Conservation (phyloP, 2,888 invertebrate genomes). For the Ectropis crepuscularia region DNA sequence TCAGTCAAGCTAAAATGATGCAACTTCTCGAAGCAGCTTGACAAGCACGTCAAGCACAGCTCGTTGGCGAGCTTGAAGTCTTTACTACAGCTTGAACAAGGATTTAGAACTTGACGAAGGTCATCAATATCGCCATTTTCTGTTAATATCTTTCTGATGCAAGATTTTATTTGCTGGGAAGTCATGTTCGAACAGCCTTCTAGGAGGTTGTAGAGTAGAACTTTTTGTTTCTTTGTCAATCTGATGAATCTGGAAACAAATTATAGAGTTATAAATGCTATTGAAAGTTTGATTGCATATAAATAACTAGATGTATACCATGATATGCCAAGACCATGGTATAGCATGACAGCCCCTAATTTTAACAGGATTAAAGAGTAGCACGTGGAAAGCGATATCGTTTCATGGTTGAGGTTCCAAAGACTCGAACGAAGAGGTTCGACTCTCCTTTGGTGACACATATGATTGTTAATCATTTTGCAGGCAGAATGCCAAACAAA, state of each 20-base stretch:
- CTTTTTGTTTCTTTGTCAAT: constrained; percentile 67
- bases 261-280: not conserved
- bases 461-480: too few relatives aligned
- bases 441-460: too few relatives aligned
- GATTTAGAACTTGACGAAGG: constrained; percentile 50
- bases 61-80: constrained; percentile 63
- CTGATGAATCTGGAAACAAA: constrained; percentile 62
- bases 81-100: constrained; percentile 59
- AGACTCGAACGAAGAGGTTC: too few relatives aligned
- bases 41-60: constrained; percentile 69
- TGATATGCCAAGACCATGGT: too few relatives aligned
- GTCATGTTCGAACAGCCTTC: constrained; percentile 60
- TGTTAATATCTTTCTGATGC: constrained; percentile 69
- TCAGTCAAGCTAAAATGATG: constrained; percentile 70
- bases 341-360: too few relatives aligned
- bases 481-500: too few relatives aligned
- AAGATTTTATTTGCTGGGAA: constrained; percentile 67
- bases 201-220: constrained; percentile 73
- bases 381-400: too few relatives aligned
- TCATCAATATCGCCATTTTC: constrained; percentile 68
- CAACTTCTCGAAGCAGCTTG: constrained; percentile 63
- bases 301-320: too few relatives aligned
- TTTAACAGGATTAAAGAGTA: too few relatives aligned
- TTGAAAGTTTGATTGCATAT: too few relatives aligned
- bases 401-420: too few relatives aligned